Evolutionary conservation across 2,113 vertebrate species (phyloP).

Genomic region (Lepus europaeus): DNA sequence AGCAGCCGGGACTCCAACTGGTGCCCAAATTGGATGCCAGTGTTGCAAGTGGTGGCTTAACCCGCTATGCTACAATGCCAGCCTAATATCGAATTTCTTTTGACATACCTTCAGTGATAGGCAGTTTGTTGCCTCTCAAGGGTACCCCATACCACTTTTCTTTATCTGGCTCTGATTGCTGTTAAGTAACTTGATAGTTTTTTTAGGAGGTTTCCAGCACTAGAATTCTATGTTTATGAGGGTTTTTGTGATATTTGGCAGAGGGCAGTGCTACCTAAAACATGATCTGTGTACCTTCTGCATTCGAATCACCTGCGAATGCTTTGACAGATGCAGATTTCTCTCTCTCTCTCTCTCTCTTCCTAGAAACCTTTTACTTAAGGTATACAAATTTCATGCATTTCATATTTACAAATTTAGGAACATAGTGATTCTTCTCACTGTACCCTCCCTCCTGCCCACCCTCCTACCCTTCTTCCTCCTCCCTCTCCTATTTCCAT

Average conservation of each 20-base stretch:
- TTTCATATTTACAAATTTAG: no score
- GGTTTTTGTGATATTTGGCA: constrained; percentile 31
- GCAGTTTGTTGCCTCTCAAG: neutral
- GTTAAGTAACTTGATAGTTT: constrained; percentile 34
- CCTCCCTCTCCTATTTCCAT: no score
- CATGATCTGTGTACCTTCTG: neutral
- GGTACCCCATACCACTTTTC: neutral
- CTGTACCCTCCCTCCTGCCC: no score
- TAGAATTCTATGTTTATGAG: neutral
- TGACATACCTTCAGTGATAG: constrained; percentile 18
- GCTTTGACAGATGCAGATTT: neutral
- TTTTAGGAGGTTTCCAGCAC: neutral
- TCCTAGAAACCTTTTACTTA: no score
- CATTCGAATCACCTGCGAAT: neutral
- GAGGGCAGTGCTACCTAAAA: neutral
- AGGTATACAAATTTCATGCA: no score
- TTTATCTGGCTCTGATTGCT: neutral
- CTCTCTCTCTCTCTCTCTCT: no score
- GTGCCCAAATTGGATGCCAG: no score
- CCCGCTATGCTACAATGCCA: no score
- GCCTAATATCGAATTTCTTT: neutral
- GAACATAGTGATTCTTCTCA: no score
- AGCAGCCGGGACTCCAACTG: no score
- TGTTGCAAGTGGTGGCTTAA: no score
- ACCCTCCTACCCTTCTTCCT: no score